phyloP scores from a whole-genome alignment of 2,797 vertebrate genomes.

The Mormyrus proboscirostris region DNA sequence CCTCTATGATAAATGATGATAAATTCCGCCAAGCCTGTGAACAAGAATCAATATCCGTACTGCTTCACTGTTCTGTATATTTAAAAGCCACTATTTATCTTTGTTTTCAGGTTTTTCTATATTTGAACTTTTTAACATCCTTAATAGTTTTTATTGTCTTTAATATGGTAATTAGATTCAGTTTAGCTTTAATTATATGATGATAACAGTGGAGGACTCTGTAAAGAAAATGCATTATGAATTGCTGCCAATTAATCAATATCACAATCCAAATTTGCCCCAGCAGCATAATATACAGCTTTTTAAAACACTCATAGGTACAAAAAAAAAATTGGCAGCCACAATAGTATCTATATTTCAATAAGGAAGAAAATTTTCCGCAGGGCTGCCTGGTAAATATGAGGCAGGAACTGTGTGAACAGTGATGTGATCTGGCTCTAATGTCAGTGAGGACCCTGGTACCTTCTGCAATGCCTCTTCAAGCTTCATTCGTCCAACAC shows the following conservation, averaged over 20 bases:
- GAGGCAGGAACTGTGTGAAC: not conserved
- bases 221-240: not conserved
- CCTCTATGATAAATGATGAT: not conserved
- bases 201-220: not conserved
- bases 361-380: not conserved
- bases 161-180: not conserved
- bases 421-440: not conserved
- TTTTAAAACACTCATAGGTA: not conserved
- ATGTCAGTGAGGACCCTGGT: not conserved
- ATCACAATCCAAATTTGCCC: not conserved
- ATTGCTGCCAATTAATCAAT: not conserved
- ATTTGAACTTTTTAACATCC: not conserved
- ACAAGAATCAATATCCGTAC: not conserved
- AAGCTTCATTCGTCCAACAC: not conserved
- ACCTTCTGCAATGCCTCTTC: not conserved
- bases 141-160: slow-evolving; percentile 7
- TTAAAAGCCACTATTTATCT: not conserved
- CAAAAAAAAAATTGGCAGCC: not conserved
- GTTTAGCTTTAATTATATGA: not conserved
- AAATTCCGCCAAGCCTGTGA: not conserved
- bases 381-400: not conserved
- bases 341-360: not conserved
- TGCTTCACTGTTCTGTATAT: not conserved
- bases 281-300: not conserved
- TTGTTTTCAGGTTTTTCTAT: not conserved